Base-by-base conservation (phyloP, 2,113 vertebrate species). In the Cephalopterus ornatus region DNA sequence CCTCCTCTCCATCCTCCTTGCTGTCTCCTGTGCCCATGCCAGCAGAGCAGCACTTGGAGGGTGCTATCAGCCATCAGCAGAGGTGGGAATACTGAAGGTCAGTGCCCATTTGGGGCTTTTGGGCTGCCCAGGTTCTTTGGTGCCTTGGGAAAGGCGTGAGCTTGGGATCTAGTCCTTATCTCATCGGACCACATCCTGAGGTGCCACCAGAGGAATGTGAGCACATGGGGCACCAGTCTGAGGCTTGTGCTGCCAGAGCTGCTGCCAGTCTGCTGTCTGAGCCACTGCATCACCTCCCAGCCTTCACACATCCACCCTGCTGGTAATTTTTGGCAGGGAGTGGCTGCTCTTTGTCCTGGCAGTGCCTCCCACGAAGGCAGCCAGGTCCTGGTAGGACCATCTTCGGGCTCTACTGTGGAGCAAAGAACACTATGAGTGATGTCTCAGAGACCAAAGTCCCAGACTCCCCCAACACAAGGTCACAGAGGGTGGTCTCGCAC, bases 1-100 rank as follows among this genome's bases (percentile, higher is more conserved):
- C 92, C 95, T 96, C 79, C 81, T 81, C 66, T 71, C 53, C 7
- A 47, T 65, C 86, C 83, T 65, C 86, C 83, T 85, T 28, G 7
- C 73, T 78, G 82, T 49, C 79, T 94, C 74, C 62, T 63, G 67
- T 73, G 74, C 83, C 32, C 2, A 4, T 81, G 81, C 81, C 80
- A 94, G 42, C 20, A 30, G 30, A 50, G 44, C 17, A 15, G 72
- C 33, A 8, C 42, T 68, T 3, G 0, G 4, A 55, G 77, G 83
- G 85, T 88, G 49, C 52, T 78, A n/a, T 26, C 5, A 39, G 82
- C 20, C 62, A 23, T 21, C 49, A 63, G 30, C 67, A 75, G 71
- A 62, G 44, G 63, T 63, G 39, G 18, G 39, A 89, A 92, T 10
- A 4, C 18, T 84, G 65, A 56, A 75, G 72, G 83, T 58, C 4